Evolutionary conservation across 1,140 invertebrate species (phyloP).

Genomic region (Pseudomyrmex pallidus): DNA sequence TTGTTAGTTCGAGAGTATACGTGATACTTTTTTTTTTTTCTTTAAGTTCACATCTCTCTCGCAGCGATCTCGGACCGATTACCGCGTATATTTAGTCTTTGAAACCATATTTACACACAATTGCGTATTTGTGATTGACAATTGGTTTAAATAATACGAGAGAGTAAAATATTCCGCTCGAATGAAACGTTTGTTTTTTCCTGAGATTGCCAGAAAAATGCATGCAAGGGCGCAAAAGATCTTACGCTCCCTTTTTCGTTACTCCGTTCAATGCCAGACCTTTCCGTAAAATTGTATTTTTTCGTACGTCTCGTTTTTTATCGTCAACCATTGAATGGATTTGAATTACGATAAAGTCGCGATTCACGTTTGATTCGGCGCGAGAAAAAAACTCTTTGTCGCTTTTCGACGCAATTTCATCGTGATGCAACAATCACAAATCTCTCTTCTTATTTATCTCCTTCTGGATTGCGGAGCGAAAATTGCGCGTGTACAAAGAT

Average conservation of each 20-base stretch:
- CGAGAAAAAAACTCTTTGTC: not conserved
- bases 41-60: not conserved
- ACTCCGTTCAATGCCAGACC: too few species aligned
- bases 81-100: too few species aligned
- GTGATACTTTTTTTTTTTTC: constrained; percentile 11
- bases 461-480: not conserved
- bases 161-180: too few species aligned
- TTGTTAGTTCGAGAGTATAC: not conserved
- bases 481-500: too few species aligned
- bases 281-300: constrained; percentile 2
- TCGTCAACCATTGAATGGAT: not conserved
- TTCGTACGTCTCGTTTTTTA: not conserved
- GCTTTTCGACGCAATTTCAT: not conserved
- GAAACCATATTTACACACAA: not conserved
- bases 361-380: not conserved
- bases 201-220: too few species aligned
- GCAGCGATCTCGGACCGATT: too few species aligned
- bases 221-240: too few species aligned
- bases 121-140: too few species aligned
- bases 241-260: too few species aligned
- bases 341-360: not conserved
- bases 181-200: too few species aligned
- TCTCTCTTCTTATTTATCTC: not conserved
- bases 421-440: not conserved
- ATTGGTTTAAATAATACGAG: too few species aligned